These are phyloP conservation scores for Amphipyra tragopoginis DNA, from an alignment of 2,888 invertebrate genomes.

Conservation along the genomic window DNA sequence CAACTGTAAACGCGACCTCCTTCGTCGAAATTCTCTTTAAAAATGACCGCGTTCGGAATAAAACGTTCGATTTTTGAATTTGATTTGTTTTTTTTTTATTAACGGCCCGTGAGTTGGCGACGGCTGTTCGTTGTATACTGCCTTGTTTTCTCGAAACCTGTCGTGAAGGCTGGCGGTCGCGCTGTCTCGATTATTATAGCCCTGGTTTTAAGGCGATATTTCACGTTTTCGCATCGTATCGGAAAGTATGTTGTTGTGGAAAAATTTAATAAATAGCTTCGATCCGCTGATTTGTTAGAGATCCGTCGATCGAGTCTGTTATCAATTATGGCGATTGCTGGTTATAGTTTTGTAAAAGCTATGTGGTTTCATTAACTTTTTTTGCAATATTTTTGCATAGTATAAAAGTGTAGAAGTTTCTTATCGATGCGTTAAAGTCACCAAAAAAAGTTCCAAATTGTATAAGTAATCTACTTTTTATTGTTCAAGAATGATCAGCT, in stretches of 20 bases:
- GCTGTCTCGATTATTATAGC: slow-evolving; percentile 77
- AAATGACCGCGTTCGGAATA: slow-evolving; percentile 54
- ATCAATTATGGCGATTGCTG: slow-evolving; percentile 11
- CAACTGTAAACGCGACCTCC: slow-evolving; percentile 46
- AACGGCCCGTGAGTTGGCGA: slow-evolving; percentile 60
- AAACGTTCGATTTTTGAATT: slow-evolving; percentile 56
- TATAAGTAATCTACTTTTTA: no score
- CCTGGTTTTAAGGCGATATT: slow-evolving; percentile 62
- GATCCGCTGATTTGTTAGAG: slow-evolving; percentile 50
- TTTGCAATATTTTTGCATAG: no score
- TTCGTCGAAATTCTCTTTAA: slow-evolving; percentile 51
- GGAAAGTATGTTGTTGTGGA: slow-evolving; percentile 78
- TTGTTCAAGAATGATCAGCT: no score
- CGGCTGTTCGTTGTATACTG: slow-evolving; percentile 73
- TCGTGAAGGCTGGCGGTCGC: slow-evolving; percentile 70
- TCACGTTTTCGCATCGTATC: slow-evolving; percentile 64
- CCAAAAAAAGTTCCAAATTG: no score
- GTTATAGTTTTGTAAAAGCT: neutral
- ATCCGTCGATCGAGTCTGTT: slow-evolving; percentile 37
- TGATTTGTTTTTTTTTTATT: slow-evolving; percentile 52
- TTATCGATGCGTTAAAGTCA: no score
- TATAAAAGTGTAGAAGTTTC: no score
- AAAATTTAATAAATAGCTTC: slow-evolving; percentile 71
- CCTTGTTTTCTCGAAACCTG: slow-evolving; percentile 80
- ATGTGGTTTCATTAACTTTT: no score